Evolutionary conservation across 2,888 invertebrate genomes (phyloP).

Genomic region (Eremobia ochroleuca): DNA sequence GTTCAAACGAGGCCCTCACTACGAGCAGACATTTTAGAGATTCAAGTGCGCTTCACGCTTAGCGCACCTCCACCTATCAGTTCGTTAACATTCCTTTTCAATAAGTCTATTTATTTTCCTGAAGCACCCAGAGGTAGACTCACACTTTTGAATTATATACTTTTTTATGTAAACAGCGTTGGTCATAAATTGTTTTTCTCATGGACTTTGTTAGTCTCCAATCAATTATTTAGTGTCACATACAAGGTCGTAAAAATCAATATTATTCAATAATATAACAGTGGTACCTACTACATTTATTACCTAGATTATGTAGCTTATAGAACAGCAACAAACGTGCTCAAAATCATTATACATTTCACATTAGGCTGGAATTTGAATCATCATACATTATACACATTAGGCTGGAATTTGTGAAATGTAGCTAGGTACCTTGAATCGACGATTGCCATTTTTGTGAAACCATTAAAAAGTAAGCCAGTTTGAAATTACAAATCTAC

Average conservation of each 20-base stretch:
- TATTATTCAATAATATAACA: background rate
- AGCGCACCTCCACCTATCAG: constrained; percentile 42
- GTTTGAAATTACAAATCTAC: constrained; percentile 36
- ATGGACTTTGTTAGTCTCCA: background rate
- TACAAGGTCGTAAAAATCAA: constrained; percentile 15
- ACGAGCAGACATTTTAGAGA: constrained; percentile 56
- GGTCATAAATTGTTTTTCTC: background rate
- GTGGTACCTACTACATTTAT: background rate
- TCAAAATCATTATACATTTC: constrained; percentile 35
- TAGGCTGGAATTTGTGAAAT: constrained; percentile 12
- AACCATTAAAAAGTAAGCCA: constrained; percentile 31
- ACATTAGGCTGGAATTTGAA: constrained; percentile 22
- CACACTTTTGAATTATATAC: background rate
- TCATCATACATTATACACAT: too few relatives aligned
- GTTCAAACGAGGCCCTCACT: constrained; percentile 59
- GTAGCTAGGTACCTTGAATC: constrained; percentile 25
- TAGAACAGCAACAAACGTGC: constrained; percentile 1
- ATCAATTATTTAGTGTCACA: constrained; percentile 14
- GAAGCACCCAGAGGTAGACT: background rate
- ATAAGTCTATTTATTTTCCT: constrained; percentile 12
- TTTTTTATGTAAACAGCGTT: background rate
- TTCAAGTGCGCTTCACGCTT: constrained; percentile 48
- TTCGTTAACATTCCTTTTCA: constrained; percentile 34
- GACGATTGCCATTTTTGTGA: constrained; percentile 3
- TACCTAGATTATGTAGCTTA: background rate